Evolutionary conservation across 2,113 vertebrate species (phyloP).

Genomic region (Sceloporus undulatus): DNA sequence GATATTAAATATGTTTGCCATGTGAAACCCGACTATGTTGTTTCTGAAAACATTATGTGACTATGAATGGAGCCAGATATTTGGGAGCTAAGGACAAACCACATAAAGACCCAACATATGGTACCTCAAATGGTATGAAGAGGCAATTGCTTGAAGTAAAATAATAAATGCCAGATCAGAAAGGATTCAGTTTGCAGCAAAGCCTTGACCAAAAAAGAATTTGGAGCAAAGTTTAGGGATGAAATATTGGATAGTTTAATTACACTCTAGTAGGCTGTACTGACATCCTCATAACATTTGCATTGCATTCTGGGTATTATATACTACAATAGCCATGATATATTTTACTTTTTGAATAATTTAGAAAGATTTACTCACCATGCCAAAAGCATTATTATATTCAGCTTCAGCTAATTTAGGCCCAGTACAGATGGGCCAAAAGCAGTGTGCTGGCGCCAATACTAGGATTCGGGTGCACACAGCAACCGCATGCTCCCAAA

Average conservation of each 20-base stretch:
- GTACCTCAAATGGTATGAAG: background rate
- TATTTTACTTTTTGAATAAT: background rate
- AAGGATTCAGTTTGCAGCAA: background rate
- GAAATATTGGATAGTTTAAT: background rate
- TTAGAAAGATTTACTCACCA: background rate
- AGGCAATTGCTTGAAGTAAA: background rate
- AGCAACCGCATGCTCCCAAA: too few species aligned
- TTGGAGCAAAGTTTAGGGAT: background rate
- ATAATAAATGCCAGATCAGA: background rate
- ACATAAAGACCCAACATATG: too few species aligned
- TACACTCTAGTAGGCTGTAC: background rate
- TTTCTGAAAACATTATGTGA: constrained; percentile 26
- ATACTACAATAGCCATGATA: background rate
- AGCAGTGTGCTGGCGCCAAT: too few species aligned
- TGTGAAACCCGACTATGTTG: background rate
- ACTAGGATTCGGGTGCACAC: too few species aligned
- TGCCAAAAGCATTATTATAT: background rate
- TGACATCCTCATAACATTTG: background rate
- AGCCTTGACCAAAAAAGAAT: background rate
- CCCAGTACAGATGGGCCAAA: too few species aligned
- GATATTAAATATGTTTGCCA: constrained; percentile 10
- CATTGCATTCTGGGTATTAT: background rate
- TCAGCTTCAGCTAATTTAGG: too few species aligned
- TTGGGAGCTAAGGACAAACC: background rate
- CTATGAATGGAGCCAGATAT: background rate